Base-by-base conservation (phyloP, 2,113 vertebrate species). In the Ochotona curzoniae region DNA sequence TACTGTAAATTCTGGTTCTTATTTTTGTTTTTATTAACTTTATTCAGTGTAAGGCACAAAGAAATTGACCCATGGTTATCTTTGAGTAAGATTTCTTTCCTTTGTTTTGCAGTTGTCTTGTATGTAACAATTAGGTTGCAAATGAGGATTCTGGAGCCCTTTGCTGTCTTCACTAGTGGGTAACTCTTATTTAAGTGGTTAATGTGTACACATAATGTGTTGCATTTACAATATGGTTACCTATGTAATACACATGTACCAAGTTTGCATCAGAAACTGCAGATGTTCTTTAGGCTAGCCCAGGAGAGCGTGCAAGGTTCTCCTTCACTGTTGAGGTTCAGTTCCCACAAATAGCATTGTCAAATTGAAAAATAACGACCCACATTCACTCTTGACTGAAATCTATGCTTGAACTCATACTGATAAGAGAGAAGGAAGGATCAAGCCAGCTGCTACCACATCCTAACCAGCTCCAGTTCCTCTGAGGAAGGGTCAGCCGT, bases 341-440 rank as follows among this genome's bases (percentile, higher is more conserved):
- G 0, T 85, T 90, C 76, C 73, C 94, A 91, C 96, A 94, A 93
- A 96, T 85, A 86, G 89, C 30, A 44, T 73, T 94, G 94, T 96
- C 96, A 97, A 89, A 75, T 71, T 97, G 96, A 94, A 96, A 96
- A 93, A 97, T 94, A 94, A 60, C 93, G 51, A 38, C 30, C 21
- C 17, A 3, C 54, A 11, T 87, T 92, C n/a, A 26, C 67, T 94
- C 89, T 82, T 44, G 76, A 89, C 93, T 84, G 71, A 63, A 96
- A 17, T 84, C 87, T 26, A 0, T 44, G 83, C 91, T 87, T 93
- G 84, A 81, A 69, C 83, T 63, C 47, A 0, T 26, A 26, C 38
- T 3, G 57, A 28, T 4, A 7, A 4, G 69, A 89, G 47, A 28
- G 67, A 78, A n/a, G 70, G 86, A 85, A 75, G 38, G 79, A 61